Percentiles rank a stretch among this genome's conserved stretches.
Evolutionary conservation across 2,113 vertebrate species (phyloP).

Genomic region (Neolamprologus sp.): DNA sequence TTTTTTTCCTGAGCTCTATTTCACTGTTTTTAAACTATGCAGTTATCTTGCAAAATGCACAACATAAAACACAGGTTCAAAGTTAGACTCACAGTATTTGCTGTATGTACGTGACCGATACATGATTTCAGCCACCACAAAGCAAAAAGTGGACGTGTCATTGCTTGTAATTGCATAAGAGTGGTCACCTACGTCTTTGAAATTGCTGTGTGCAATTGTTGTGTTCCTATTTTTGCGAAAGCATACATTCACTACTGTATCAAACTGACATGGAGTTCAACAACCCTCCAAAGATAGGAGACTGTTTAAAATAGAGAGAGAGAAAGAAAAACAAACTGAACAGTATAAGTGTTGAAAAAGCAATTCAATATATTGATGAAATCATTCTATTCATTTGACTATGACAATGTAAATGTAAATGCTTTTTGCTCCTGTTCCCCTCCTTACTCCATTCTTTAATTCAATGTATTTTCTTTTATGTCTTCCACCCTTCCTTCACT

Average conservation of each 20-base stretch:
- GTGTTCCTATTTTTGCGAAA: neutral
- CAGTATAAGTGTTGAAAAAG: conserved; percentile 19
- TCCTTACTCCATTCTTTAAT: conserved; percentile 33
- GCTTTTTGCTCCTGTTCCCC: neutral
- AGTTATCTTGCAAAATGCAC: neutral
- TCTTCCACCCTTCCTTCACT: conserved; percentile 14
- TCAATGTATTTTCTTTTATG: conserved; percentile 41
- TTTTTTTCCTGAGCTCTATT: neutral
- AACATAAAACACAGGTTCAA: neutral
- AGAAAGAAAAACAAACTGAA: conserved; percentile 15
- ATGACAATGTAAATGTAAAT: conserved; percentile 59
- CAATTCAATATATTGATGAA: conserved; percentile 56
- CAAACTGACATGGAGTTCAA: conserved; percentile 33
- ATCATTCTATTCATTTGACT: conserved; percentile 51
- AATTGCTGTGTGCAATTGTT: neutral
- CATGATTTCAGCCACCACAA: neutral
- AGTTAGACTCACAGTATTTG: neutral
- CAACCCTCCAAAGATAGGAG: conserved; percentile 22
- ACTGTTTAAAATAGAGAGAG: neutral
- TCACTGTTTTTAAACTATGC: neutral
- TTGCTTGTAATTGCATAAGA: neutral
- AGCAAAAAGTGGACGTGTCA: neutral
- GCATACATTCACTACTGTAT: neutral
- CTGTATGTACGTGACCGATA: neutral
- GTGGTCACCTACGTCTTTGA: neutral